These are phyloP conservation scores for Narcine bancroftii DNA, from an alignment of 2,113 vertebrate species.

Conservation along the genomic window DNA sequence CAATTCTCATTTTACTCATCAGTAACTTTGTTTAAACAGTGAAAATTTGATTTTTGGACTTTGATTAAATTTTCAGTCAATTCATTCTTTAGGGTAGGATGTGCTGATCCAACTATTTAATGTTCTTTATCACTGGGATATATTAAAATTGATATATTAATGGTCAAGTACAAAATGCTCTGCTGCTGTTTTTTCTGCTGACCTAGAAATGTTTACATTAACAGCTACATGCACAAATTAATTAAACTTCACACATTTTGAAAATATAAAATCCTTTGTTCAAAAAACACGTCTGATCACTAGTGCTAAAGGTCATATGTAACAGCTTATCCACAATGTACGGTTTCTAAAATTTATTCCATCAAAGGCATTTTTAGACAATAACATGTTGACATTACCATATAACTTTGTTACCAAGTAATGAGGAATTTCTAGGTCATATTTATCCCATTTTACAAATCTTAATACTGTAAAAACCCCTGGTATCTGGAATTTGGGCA, in stretches of 20 bases:
- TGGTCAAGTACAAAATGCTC: neutral
- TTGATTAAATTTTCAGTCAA: neutral
- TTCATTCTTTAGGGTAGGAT: neutral
- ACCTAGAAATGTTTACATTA: neutral
- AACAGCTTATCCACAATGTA: too few species aligned
- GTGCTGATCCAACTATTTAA: neutral
- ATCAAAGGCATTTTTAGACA: too few species aligned
- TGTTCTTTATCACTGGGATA: neutral
- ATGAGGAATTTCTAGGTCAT: too few species aligned
- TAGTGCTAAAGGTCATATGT: too few species aligned
- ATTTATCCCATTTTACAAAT: too few species aligned
- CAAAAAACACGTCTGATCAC: too few species aligned
- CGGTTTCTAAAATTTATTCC: too few species aligned
- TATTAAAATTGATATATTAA: neutral
- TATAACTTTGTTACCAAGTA: too few species aligned
- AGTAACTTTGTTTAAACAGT: neutral
- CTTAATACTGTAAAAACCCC: too few species aligned
- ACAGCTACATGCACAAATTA: neutral
- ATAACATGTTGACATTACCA: too few species aligned
- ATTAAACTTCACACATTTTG: neutral
- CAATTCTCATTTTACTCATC: neutral
- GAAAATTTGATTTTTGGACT: neutral
- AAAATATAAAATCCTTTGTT: neutral
- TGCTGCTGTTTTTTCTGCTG: neutral
- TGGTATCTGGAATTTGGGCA: too few species aligned